phyloP scores from a whole-genome alignment of 2,888 invertebrate genomes.

The Isotomurus palustris region DNA sequence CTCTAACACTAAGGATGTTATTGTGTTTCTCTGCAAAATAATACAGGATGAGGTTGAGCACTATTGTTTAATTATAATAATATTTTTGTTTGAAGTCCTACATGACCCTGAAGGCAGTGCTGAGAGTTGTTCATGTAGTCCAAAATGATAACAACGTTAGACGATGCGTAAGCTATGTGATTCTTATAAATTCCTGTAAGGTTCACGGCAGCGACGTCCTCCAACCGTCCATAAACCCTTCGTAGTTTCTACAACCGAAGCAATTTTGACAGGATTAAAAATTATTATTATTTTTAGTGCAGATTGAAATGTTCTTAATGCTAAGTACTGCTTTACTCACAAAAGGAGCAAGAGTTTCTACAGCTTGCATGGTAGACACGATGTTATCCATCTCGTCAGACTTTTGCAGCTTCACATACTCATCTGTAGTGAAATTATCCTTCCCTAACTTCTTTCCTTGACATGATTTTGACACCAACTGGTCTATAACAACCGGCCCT shows the following conservation, averaged over 20 bases:
- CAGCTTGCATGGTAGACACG: constrained; percentile 11
- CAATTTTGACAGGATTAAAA: background rate
- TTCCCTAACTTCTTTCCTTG: no score
- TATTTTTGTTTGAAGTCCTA: no score
- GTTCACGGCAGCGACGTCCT: constrained; percentile 31
- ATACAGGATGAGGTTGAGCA: background rate
- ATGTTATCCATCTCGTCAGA: constrained; percentile 19
- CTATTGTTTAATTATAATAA: background rate
- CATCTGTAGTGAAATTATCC: constrained; percentile 6
- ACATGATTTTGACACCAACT: no score
- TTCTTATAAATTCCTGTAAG: constrained; percentile 38
- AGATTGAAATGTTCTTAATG: background rate
- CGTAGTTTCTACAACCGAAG: constrained; percentile 26
- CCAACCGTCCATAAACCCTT: constrained; percentile 37
- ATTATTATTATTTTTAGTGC: background rate
- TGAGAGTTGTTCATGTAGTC: constrained; percentile 40
- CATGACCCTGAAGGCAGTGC: constrained; percentile 43
- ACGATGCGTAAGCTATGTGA: constrained; percentile 40
- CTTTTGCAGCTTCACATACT: constrained; percentile 8
- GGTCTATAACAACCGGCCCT: no score
- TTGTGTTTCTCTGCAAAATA: constrained; percentile 37
- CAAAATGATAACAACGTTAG: constrained; percentile 37
- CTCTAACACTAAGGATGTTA: constrained; percentile 31
- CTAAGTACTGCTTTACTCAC: constrained; percentile 7
- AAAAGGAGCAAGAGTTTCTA: constrained; percentile 30